phyloP scores from a whole-genome alignment of 2,797 vertebrate genomes.

The Parauchenoglanis punctatus region DNA sequence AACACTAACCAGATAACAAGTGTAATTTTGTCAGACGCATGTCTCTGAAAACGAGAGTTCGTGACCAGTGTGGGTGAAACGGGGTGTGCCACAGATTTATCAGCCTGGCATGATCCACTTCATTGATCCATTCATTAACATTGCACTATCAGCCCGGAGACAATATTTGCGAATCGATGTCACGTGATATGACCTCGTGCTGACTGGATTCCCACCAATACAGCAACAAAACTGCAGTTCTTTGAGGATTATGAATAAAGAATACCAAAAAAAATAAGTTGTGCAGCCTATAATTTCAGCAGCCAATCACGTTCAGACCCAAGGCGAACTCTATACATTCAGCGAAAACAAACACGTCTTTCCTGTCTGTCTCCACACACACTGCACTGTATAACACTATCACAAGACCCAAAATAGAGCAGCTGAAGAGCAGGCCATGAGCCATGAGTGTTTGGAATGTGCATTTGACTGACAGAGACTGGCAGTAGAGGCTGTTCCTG shows the following conservation, averaged over 20 bases:
- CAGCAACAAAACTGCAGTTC: neutral
- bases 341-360: conserved; percentile 45
- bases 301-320: conserved; percentile 31
- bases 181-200: conserved; percentile 46
- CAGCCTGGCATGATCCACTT: conserved; percentile 70
- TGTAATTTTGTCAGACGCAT: conserved; percentile 14
- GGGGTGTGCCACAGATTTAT: conserved; percentile 71
- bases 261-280: conserved; percentile 5
- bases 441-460: conserved; percentile 56
- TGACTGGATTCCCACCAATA: conserved; percentile 16
- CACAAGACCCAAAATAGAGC: conserved; percentile 57
- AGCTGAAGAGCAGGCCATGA: conserved; percentile 51
- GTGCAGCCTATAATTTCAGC: neutral
- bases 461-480: conserved; percentile 52
- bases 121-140: conserved; percentile 76
- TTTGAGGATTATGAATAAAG: conserved; percentile 1
- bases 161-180: conserved; percentile 75
- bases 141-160: conserved; percentile 71
- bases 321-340: conserved; percentile 49
- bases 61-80: conserved; percentile 53
- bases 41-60: conserved; percentile 44
- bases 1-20: conserved; percentile 32
- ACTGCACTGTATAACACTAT: conserved; percentile 55
- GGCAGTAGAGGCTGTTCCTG: conserved; percentile 57
- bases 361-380: conserved; percentile 56